A percentile compares a stretch with the other conserved stretches of the same genome.
These are phyloP conservation scores for Lates japonicus DNA, from an alignment of 2,797 vertebrate genomes.

Conservation along the genomic window DNA sequence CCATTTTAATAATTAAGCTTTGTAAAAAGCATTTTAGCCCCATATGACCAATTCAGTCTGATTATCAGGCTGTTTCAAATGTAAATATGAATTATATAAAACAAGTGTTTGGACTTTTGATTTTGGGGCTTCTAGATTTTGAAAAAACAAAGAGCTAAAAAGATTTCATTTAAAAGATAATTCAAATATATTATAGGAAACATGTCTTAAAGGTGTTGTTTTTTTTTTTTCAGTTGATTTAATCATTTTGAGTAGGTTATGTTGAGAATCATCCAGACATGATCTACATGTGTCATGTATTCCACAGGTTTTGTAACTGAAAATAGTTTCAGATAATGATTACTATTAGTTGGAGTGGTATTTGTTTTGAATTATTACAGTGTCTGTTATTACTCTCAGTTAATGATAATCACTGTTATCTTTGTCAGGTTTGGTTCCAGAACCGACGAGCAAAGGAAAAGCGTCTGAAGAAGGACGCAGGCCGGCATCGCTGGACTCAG, in stretches of 20 bases:
- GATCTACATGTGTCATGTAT: not conserved
- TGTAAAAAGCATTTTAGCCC: not conserved
- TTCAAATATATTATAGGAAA: not conserved
- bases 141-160: not conserved
- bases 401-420: not conserved
- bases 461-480: constrained; percentile 96
- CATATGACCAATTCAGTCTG: not conserved
- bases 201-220: not conserved
- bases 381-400: not conserved
- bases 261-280: not conserved
- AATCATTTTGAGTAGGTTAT: not conserved
- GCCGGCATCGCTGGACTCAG: constrained; percentile 98
- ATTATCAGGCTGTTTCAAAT: not conserved
- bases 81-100: not conserved
- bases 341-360: not conserved
- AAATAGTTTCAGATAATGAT: not conserved
- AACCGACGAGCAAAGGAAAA: constrained; percentile 98
- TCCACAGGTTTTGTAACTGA: not conserved
- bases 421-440: constrained; percentile 97
- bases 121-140: not conserved
- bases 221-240: constrained; percentile 1
- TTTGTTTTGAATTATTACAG: not conserved
- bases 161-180: not conserved
- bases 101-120: not conserved
- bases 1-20: not conserved